Evolutionary conservation across 1,140 invertebrate species (phyloP).

Genomic region (Phymorhynchus buccinoides): DNA sequence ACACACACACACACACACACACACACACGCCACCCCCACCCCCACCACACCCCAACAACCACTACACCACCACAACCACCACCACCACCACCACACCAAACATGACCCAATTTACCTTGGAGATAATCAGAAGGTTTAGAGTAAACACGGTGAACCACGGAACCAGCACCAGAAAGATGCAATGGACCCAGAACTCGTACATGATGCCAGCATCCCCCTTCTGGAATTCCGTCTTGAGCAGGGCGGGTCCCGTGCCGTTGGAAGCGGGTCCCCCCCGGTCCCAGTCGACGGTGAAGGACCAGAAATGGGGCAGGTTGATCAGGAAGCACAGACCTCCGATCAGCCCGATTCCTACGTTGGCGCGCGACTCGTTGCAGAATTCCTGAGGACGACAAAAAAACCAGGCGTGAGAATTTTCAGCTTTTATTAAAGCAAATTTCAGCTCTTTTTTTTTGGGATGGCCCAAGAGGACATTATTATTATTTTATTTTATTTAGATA

Average conservation of each 20-base stretch:
- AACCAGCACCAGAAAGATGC: slow-evolving; percentile 61
- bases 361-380: slow-evolving; percentile 56
- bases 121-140: slow-evolving; percentile 57
- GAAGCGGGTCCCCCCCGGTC: slow-evolving; percentile 33
- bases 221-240: slow-evolving; percentile 54
- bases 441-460: background rate
- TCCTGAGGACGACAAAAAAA: slow-evolving; percentile 44
- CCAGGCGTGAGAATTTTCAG: background rate
- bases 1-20: slow-evolving; percentile 22
- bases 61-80: background rate
- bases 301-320: slow-evolving; percentile 60
- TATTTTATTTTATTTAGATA: background rate
- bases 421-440: no score
- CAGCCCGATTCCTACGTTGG: slow-evolving; percentile 54
- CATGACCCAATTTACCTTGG: slow-evolving; percentile 15
- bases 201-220: slow-evolving; percentile 46
- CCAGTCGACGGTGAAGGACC: slow-evolving; percentile 46
- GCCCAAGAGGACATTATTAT: no score
- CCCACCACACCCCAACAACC: background rate
- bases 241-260: slow-evolving; percentile 33
- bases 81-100: background rate
- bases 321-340: slow-evolving; percentile 54
- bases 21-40: background rate
- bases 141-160: slow-evolving; percentile 60
- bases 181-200: slow-evolving; percentile 68